Evolutionary conservation across 2,113 vertebrate species (phyloP).

Genomic region (Aspidoscelis tigris): DNA sequence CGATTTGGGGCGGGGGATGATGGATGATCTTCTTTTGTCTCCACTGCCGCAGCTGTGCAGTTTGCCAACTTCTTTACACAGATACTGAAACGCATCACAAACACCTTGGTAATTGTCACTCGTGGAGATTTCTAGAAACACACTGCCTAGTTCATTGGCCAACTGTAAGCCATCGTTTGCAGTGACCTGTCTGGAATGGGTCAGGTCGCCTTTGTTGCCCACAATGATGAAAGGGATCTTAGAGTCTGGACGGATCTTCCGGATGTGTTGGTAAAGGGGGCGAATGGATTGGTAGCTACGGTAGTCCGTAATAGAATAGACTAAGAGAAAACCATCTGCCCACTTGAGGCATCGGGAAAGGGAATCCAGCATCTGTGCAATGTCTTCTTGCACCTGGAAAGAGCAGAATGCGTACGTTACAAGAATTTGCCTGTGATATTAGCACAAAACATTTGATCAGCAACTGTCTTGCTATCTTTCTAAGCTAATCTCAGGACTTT

Average conservation of each 20-base stretch:
- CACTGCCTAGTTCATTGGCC: slow-evolving; percentile 79
- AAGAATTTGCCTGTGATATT: accelerated
- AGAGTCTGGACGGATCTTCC: slow-evolving; percentile 75
- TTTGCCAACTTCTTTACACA: slow-evolving; percentile 83
- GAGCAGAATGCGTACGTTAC: accelerated
- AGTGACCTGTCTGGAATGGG: slow-evolving; percentile 79
- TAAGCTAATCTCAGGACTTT: not conserved
- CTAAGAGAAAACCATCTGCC: slow-evolving; percentile 84
- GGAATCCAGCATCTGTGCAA: slow-evolving; percentile 65
- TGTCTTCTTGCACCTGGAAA: slow-evolving; percentile 72
- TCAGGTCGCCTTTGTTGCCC: slow-evolving; percentile 83
- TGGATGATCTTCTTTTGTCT: slow-evolving; percentile 71
- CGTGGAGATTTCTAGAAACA: slow-evolving; percentile 83
- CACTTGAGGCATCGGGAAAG: slow-evolving; percentile 76
- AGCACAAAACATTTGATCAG: not conserved
- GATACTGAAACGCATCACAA: slow-evolving; percentile 80
- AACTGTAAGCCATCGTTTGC: slow-evolving; percentile 76
- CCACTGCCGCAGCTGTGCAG: slow-evolving; percentile 50
- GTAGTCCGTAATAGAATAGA: slow-evolving; percentile 84
- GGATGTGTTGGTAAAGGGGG: slow-evolving; percentile 79
- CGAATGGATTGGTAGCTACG: slow-evolving; percentile 78
- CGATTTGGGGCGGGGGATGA: slow-evolving; percentile 81
- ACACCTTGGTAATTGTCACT: slow-evolving; percentile 81
- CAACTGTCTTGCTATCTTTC: not conserved
- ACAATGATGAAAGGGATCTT: slow-evolving; percentile 79